phyloP scores from a whole-genome alignment of 1,140 invertebrate species.

The Phymorhynchus buccinoides region DNA sequence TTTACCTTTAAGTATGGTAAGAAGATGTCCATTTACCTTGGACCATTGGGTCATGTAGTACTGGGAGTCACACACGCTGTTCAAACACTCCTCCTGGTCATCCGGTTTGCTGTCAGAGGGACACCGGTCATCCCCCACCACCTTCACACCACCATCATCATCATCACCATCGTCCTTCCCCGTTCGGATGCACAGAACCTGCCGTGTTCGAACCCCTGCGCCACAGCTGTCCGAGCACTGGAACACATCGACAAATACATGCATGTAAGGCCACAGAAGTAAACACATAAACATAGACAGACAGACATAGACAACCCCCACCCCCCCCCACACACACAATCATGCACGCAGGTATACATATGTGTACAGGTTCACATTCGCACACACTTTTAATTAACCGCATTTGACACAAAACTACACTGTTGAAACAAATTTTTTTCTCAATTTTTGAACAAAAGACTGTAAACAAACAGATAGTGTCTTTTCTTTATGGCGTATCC shows the following conservation, averaged over 20 bases:
- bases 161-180: conserved; percentile 49
- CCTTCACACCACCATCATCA: conserved; percentile 39
- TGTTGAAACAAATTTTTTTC: too few species aligned
- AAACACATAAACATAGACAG: neutral
- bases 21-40: conserved; percentile 64
- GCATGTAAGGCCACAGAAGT: neutral
- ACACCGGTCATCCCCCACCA: conserved; percentile 65
- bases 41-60: conserved; percentile 70
- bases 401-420: too few species aligned
- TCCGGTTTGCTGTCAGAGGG: conserved; percentile 54
- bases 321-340: neutral
- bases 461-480: too few species aligned
- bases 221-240: conserved; percentile 59
- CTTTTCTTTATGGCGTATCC: too few species aligned
- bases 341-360: too few species aligned
- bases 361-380: too few species aligned
- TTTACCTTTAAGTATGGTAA: too few species aligned
- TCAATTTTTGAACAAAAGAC: too few species aligned
- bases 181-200: conserved; percentile 66
- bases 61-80: conserved; percentile 59
- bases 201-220: conserved; percentile 52
- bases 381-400: too few species aligned
- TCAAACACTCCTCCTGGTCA: conserved; percentile 55
- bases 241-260: neutral
- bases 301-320: neutral